These are phyloP conservation scores for Rhodophaea formosa DNA, from an alignment of 2,888 invertebrate species.

Conservation along the genomic window DNA sequence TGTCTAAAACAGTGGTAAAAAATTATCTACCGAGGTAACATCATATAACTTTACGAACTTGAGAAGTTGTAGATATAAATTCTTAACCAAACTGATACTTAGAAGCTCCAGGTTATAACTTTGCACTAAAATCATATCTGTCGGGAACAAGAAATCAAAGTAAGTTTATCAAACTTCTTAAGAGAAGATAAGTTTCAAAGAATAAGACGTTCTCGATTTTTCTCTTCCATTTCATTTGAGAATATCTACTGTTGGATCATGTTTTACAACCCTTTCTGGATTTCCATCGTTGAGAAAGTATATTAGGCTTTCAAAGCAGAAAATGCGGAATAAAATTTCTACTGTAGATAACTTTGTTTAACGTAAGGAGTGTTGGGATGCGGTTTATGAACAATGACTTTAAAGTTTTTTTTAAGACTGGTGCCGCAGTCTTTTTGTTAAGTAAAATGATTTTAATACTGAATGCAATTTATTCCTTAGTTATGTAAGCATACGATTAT, in stretches of 20 bases:
- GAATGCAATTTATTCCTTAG: too few relatives aligned
- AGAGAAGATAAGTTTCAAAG: constrained; percentile 5
- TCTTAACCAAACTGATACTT: constrained; percentile 6
- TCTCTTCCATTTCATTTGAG: constrained; percentile 9
- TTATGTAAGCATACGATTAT: too few relatives aligned
- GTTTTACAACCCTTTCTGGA: constrained; percentile 6
- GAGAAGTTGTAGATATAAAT: background rate
- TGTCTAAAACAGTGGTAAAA: background rate
- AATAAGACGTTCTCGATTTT: constrained; percentile 13
- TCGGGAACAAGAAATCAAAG: constrained; percentile 12
- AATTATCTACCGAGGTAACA: too few relatives aligned
- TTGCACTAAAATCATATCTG: constrained; percentile 12
- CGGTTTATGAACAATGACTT: background rate
- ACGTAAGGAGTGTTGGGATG: background rate
- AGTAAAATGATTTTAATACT: too few relatives aligned
- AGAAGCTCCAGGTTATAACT: constrained; percentile 6
- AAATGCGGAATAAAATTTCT: background rate
- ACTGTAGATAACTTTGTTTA: background rate
- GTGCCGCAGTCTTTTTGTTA: too few relatives aligned
- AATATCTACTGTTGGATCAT: constrained; percentile 11
- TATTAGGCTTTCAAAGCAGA: background rate
- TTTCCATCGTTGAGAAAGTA: constrained; percentile 1
- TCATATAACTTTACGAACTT: background rate
- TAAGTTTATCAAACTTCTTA: constrained; percentile 16
- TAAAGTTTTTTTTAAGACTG: too few relatives aligned